Base-by-base conservation (phyloP, 2,113 vertebrate genomes). In the Alosa alosa region DNA sequence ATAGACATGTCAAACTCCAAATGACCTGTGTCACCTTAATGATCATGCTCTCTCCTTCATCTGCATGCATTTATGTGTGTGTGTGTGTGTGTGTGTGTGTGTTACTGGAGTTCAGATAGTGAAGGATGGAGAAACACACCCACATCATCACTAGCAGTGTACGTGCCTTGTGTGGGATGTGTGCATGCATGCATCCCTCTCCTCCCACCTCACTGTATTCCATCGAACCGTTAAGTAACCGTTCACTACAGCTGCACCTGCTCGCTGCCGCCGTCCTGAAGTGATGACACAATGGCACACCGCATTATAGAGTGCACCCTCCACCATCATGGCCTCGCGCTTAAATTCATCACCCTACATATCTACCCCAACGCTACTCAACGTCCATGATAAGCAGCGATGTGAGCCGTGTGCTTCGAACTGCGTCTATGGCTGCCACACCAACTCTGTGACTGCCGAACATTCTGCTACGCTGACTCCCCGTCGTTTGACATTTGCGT, bases 401-500 rank as follows among this genome's bases (percentile, higher is more conserved):
- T 72, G 31, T 25, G n/a, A 72, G 64, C 72, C 39, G 72, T 36
- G 31, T 68, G n/a, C 64, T 25, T 5, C 64, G 22, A 31, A 68
- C 72, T 78, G 72, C 72, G 72, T 78, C 72, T 78, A 39, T 4
- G 36, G 72, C 31, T 78, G 72, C 72, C 72, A 78, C 72, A 78
- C 10, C 72, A 78, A 78, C 31, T 39, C 31, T 78, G 9, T 31
- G 55, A 60, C 72, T 78, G 72, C 72, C 31, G 10, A 78, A 11
- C 72, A 78, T 39, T 36, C 72, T 78, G 72, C 31, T 39, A 39
- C 72, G 36, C 25, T 5, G 36, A 11, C 72, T 78, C 72, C 31
- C 72, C 15, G 36, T 39, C 36, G 72, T 36, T 78, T 78, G 72
- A 78, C 72, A 78, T 78, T 78, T 78, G 72, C 31, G 72, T 31